phyloP scores from a whole-genome alignment of 1,140 invertebrate genomes.

The Diorhabda elongata region DNA sequence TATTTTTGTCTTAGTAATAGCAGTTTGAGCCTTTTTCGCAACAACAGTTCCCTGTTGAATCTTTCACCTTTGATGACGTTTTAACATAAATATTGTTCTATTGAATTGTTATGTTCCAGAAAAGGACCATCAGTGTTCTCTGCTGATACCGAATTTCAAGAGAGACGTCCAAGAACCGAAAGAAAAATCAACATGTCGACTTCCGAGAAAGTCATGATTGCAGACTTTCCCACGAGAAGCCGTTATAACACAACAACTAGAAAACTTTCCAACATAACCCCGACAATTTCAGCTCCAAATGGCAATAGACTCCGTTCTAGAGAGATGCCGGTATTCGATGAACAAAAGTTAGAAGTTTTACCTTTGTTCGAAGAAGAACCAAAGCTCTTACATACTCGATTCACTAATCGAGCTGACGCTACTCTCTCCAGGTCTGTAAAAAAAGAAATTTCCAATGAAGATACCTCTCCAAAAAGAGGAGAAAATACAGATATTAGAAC shows the following conservation, averaged over 20 bases:
- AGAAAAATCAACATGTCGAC: neutral
- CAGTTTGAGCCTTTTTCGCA: slow-evolving; percentile 19
- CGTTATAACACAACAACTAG: neutral
- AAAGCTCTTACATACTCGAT: slow-evolving; percentile 25
- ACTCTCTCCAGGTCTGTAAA: neutral
- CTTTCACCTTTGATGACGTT: too few relatives aligned
- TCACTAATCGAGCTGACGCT: neutral
- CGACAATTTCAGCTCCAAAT: neutral
- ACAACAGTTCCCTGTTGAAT: neutral
- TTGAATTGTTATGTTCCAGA: slow-evolving; percentile 2
- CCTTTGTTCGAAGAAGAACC: slow-evolving; percentile 41
- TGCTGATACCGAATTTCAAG: slow-evolving; percentile 18
- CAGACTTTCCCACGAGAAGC: slow-evolving; percentile 16
- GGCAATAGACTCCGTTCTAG: slow-evolving; percentile 25
- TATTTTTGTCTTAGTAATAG: slow-evolving; percentile 18
- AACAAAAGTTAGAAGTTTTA: slow-evolving; percentile 40
- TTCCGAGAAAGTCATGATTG: slow-evolving; percentile 24
- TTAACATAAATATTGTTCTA: too few relatives aligned
- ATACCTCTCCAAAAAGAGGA: neutral
- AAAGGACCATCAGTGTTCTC: slow-evolving; percentile 33
- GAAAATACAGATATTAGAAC: neutral
- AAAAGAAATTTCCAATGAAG: slow-evolving; percentile 8
- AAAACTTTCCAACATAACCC: neutral
- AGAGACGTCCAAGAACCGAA: slow-evolving; percentile 31
- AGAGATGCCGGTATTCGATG: slow-evolving; percentile 32